A percentile compares a stretch with the other conserved stretches of the same genome.
phyloP scores from a whole-genome alignment of 1,140 invertebrate species.

The Drosophila insularis region DNA sequence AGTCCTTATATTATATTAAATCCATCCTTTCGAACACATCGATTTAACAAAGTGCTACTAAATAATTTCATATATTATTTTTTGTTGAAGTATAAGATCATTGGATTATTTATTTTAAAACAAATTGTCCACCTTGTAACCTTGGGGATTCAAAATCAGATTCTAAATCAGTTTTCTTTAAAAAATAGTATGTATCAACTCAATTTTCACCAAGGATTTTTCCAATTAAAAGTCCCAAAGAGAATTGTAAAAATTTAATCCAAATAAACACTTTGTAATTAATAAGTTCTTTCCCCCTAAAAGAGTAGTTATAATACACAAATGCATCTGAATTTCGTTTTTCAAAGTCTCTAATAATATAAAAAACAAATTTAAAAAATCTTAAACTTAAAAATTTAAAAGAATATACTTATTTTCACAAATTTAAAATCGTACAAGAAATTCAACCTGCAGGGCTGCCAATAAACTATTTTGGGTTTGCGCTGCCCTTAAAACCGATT shows the following conservation, averaged over 20 bases:
- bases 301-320: not conserved
- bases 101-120: not conserved
- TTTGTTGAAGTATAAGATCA: not conserved
- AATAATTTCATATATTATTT: not conserved
- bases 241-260: not conserved
- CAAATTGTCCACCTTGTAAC: not conserved
- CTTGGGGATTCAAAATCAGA: not conserved
- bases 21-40: slow-evolving; percentile 1
- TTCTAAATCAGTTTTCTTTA: not conserved
- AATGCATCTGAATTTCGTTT: not conserved
- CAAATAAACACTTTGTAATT: not conserved
- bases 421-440: not conserved
- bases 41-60: not conserved
- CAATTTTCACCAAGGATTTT: not conserved
- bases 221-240: not conserved
- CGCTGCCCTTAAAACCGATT: not conserved
- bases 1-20: slow-evolving; percentile 1
- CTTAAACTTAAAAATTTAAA: not conserved
- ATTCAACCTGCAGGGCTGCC: not conserved
- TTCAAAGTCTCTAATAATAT: not conserved
- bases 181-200: not conserved
- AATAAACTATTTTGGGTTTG: not conserved
- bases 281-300: not conserved
- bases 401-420: not conserved
- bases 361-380: not conserved